Conservation (phyloP, 64 coral and sea anemone species). For the Orbicella faveolata region DNA sequence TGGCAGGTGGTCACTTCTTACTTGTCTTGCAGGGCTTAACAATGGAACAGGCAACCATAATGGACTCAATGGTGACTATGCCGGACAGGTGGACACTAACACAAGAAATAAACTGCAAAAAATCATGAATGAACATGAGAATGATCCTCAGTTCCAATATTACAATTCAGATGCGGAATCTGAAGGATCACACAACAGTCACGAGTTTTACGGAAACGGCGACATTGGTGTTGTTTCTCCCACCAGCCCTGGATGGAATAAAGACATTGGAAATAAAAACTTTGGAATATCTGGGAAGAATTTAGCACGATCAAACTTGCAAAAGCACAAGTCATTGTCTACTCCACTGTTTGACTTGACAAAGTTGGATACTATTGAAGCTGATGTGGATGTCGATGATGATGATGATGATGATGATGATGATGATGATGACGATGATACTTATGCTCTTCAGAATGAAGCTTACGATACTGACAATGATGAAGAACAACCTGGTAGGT, state of each 20-base stretch:
- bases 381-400: slow-evolving; percentile 38
- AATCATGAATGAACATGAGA: slow-evolving; percentile 83
- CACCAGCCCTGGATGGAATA: slow-evolving; percentile 9
- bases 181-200: slow-evolving; percentile 44
- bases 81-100: slow-evolving; percentile 65
- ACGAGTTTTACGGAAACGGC: slow-evolving; percentile 34
- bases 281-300: slow-evolving; percentile 46
- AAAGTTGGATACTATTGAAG: slow-evolving; percentile 69
- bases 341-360: slow-evolving; percentile 84
- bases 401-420: slow-evolving; percentile 27
- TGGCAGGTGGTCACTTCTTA: too few species aligned
- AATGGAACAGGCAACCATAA: slow-evolving; percentile 9
- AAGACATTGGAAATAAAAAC: slow-evolving; percentile 20
- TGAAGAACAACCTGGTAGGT: slow-evolving; percentile 11
- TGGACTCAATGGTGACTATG: slow-evolving; percentile 16
- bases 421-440: slow-evolving; percentile 1
- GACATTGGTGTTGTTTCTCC: slow-evolving; percentile 27
- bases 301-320: slow-evolving; percentile 68
- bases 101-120: slow-evolving; percentile 72
- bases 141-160: slow-evolving; percentile 71
- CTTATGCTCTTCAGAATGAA: slow-evolving; percentile 32
- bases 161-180: slow-evolving; percentile 88
- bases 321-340: slow-evolving; percentile 84
- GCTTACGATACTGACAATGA: slow-evolving; percentile 55
- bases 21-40: slow-evolving; percentile 4